Evolutionary conservation across 2,113 vertebrate genomes (phyloP), one percentile per base, ranked within the genome.

Genomic region (Crotalus horridus): DNA sequence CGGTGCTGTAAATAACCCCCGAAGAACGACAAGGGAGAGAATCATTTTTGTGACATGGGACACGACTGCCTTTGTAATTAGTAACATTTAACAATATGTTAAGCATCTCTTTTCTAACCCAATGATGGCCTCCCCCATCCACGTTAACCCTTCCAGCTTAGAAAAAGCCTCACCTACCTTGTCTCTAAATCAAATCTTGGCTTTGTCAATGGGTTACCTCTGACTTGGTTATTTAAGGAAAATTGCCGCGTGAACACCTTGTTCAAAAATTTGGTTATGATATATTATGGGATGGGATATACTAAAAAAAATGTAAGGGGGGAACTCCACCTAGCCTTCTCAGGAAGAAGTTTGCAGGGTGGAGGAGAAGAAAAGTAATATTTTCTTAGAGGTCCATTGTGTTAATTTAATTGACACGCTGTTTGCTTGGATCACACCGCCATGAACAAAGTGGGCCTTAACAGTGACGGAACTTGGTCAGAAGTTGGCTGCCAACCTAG

Each of bases 401-500:
- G 12, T 91, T 90, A 89, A 4, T 91, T 93, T 59, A 51, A 51
- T 51, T 33, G 21, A 88, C 48, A 92, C 90, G 90, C 85, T 91
- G 91, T 48, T 90, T 26, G 21, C 94, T 90, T 91, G 92, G 96
- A 92, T 94, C 93, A 87, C 13, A n/a, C 90, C 94, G 94, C 96
- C 95, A 92, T 88, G 92, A 97, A 96, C 96, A 95, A 97, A 96
- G 95, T 96, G 97, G 96, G 97, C 95, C 94, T 96, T 95, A 97
- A 93, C 93, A 97, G 98, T 97, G 98, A 97, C 97, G 97, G 95
- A 95, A 92, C 97, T 97, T 97, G 92, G 98, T 98, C 98, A 64
- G 91, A 95, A 98, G 98, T 97, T 9, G 33, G 96, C 98, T 98
- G 98, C 98, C 98, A 98, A 91, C 95, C 90, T 96, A 97, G 98